Evolutionary conservation across 2,888 invertebrate genomes (phyloP).

Genomic region (Hirtodrosophila duncani): DNA sequence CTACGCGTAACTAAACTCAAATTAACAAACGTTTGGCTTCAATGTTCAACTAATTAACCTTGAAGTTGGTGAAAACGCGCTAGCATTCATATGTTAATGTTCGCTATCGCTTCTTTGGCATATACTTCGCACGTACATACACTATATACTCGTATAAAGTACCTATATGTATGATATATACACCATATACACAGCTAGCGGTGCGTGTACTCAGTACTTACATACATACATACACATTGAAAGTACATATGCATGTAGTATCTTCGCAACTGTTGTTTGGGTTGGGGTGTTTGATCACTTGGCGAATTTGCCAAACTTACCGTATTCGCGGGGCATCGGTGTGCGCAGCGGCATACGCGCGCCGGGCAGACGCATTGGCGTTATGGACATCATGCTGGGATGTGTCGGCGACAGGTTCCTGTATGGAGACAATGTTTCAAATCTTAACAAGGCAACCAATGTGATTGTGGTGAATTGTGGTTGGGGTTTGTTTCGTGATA

Average conservation of each 20-base stretch:
- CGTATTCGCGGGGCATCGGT: conserved; percentile 91
- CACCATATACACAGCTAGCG: too few relatives aligned
- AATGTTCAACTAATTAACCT: conserved; percentile 10
- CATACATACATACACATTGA: conserved; percentile 23
- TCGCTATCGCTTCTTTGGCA: conserved; percentile 1
- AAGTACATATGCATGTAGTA: conserved; percentile 35
- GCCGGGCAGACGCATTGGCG: conserved; percentile 82
- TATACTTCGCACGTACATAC: too few relatives aligned
- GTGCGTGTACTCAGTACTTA: background rate
- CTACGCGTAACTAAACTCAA: conserved; percentile 35
- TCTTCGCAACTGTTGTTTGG: conserved; percentile 25
- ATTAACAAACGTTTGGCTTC: conserved; percentile 30
- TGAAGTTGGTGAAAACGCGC: too few relatives aligned
- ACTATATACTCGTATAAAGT: too few relatives aligned
- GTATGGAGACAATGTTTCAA: conserved; percentile 77
- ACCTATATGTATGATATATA: too few relatives aligned
- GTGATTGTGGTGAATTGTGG: conserved; percentile 3
- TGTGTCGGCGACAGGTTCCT: conserved; percentile 84
- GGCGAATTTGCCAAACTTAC: conserved; percentile 82
- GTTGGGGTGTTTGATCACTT: conserved; percentile 42
- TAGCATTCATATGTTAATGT: conserved; percentile 2
- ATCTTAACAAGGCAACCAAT: conserved; percentile 62
- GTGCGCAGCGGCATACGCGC: conserved; percentile 79
- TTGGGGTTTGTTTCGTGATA: conserved; percentile 11
- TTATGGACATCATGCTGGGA: conserved; percentile 85